phyloP scores from a whole-genome alignment of 2,113 vertebrate genomes.

The Mastomys coucha region DNA sequence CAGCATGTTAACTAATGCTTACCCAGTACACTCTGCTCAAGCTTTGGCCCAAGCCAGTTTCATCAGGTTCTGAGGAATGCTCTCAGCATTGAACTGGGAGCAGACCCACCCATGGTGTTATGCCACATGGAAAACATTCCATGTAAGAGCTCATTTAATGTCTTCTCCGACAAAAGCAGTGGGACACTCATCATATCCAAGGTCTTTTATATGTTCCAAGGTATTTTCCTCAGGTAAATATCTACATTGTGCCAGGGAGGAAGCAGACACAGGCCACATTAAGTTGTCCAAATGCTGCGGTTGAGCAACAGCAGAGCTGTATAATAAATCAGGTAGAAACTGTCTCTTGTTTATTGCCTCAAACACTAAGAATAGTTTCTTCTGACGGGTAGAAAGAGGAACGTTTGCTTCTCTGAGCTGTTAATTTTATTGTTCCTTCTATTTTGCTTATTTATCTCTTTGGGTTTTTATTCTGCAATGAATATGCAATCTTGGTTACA shows the following conservation, averaged over 20 bases:
- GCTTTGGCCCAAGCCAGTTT: not conserved
- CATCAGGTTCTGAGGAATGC: not conserved
- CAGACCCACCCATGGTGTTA: not conserved
- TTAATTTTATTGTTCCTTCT: not conserved
- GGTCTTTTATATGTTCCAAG: not conserved
- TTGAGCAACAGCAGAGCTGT: not conserved
- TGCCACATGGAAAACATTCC: not conserved
- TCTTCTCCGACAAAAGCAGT: not conserved
- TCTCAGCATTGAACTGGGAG: not conserved
- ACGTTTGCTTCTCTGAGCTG: not conserved
- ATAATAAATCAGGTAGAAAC: conserved; percentile 1
- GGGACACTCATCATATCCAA: not conserved
- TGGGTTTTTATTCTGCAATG: not conserved
- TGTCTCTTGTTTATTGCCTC: not conserved
- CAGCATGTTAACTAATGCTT: not conserved
- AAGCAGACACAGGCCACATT: not conserved
- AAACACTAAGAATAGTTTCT: not conserved
- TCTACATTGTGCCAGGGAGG: not conserved
- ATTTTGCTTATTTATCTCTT: conserved; percentile 8
- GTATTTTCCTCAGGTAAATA: not conserved
- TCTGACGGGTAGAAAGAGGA: not conserved
- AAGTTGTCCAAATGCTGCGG: not conserved
- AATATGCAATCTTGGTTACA: not conserved
- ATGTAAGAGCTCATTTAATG: not conserved
- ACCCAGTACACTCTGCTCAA: accelerated